These are phyloP conservation scores for Danionella cerebrum DNA, from an alignment of 2,113 vertebrate genomes.

Conservation along the genomic window DNA sequence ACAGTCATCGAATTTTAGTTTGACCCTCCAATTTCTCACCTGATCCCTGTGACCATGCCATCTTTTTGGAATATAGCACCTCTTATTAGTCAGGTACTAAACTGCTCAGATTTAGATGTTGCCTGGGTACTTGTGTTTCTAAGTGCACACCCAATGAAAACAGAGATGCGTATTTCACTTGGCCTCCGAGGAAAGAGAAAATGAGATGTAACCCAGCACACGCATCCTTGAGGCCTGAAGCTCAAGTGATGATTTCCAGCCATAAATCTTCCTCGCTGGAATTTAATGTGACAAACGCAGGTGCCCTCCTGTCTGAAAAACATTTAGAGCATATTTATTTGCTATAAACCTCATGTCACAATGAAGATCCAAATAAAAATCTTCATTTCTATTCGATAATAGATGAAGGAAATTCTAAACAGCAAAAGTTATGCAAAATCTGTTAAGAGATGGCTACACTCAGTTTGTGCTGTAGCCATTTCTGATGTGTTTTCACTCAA, in stretches of 20 bases:
- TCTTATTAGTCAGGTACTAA: neutral
- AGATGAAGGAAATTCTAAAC: too few species aligned
- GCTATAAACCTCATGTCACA: too few species aligned
- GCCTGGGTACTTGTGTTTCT: neutral
- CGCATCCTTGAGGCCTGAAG: neutral
- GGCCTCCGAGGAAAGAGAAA: neutral
- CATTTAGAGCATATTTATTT: too few species aligned
- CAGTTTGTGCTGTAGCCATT: too few species aligned
- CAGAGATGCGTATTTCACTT: neutral
- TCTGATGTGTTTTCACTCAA: too few species aligned
- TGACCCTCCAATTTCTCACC: neutral
- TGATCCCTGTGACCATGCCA: neutral
- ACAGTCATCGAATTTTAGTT: neutral
- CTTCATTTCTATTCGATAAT: too few species aligned
- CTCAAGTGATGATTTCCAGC: constrained; percentile 1
- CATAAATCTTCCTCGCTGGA: neutral
- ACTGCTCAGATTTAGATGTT: neutral
- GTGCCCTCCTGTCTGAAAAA: constrained; percentile 8
- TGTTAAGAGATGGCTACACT: too few species aligned
- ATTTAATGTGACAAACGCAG: neutral
- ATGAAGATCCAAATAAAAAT: too few species aligned
- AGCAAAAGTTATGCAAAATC: too few species aligned
- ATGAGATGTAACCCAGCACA: constrained; percentile 6
- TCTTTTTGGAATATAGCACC: neutral
- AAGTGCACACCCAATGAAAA: constrained; percentile 8